phyloP scores from a whole-genome alignment of 2,888 invertebrate species.

The Drosophila kokeensis region DNA sequence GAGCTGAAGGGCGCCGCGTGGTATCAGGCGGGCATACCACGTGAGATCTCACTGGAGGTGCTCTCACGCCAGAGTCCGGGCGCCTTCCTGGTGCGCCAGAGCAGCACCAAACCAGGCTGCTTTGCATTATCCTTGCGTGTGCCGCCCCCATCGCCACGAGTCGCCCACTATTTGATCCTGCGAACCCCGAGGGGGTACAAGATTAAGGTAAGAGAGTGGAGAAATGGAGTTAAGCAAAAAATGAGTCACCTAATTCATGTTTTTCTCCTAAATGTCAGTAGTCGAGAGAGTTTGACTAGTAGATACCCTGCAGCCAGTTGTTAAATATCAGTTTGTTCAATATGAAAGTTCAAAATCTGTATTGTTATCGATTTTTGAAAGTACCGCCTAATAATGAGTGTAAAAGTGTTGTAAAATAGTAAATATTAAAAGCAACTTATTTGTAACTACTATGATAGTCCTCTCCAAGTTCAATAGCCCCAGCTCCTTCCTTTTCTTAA shows the following conservation, averaged over 20 bases:
- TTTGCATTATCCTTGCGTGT: conserved; percentile 97
- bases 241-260: background rate
- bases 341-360: no score
- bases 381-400: no score
- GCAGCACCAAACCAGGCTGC: conserved; percentile 96
- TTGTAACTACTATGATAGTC: no score
- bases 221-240: background rate
- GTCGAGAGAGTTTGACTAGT: background rate
- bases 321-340: background rate
- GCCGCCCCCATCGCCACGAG: conserved; percentile 91
- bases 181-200: conserved; percentile 95
- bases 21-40: conserved; percentile 98
- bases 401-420: no score
- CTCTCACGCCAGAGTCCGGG: conserved; percentile 95
- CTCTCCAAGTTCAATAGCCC: no score
- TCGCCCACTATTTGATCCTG: conserved; percentile 97
- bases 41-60: conserved; percentile 97
- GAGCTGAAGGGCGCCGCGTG: conserved; percentile 95
- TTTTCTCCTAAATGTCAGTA: no score
- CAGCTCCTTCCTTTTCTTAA: background rate
- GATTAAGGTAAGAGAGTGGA: conserved; percentile 90
- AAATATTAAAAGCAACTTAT: no score
- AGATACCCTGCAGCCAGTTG: background rate
- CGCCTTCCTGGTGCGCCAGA: conserved; percentile 97
- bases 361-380: no score